Percentiles rank a stretch among this genome's conserved stretches.
phyloP scores from a whole-genome alignment of 2,888 invertebrate species.

The Dynastes hyllus region DNA sequence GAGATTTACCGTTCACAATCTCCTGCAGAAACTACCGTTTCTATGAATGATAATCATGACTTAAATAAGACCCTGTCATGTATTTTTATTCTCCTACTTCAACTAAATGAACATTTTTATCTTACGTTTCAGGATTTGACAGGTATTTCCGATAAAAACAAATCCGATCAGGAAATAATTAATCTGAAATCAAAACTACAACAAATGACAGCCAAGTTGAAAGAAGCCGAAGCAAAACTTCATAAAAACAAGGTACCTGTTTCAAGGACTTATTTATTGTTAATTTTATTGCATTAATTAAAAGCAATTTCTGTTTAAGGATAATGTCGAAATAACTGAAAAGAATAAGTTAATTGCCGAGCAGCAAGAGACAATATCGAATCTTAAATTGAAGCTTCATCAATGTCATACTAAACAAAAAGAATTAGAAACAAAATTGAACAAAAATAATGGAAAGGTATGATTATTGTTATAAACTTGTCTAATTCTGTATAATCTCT shows the following conservation, averaged over 20 bases:
- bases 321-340: slow-evolving; percentile 19
- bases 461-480: neutral
- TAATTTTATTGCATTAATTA: neutral
- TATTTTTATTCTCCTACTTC: too few relatives aligned
- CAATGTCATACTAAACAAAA: slow-evolving; percentile 10
- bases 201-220: slow-evolving; percentile 19
- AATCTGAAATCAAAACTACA: neutral
- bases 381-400: slow-evolving; percentile 25
- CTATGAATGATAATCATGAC: too few relatives aligned
- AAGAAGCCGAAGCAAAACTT: slow-evolving; percentile 10
- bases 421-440: slow-evolving; percentile 15
- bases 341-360: slow-evolving; percentile 20
- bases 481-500: neutral
- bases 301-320: slow-evolving; percentile 12
- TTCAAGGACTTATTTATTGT: neutral
- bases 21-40: too few relatives aligned
- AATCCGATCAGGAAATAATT: slow-evolving; percentile 10
- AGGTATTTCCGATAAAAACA: slow-evolving; percentile 12
- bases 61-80: too few relatives aligned
- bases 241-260: neutral
- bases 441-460: slow-evolving; percentile 31
- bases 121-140: slow-evolving; percentile 8
- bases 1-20: too few relatives aligned
- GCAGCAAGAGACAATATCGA: slow-evolving; percentile 23
- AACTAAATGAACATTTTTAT: too few relatives aligned